Evolutionary conservation across 2,113 vertebrate genomes (phyloP).

Genomic region (Trogon melanurus): DNA sequence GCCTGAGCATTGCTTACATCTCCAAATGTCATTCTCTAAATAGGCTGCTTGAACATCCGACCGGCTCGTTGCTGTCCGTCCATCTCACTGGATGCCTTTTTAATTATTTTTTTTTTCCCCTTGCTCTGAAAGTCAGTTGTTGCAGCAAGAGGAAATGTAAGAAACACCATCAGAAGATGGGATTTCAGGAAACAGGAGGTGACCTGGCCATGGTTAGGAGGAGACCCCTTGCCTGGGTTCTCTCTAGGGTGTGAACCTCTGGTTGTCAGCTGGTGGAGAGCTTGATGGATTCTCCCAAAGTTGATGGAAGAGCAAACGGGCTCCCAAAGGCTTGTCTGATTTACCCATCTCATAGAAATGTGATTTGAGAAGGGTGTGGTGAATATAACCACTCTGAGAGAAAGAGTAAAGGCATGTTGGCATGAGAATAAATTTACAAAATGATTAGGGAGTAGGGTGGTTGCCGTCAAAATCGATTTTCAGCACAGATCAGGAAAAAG

Average conservation of each 20-base stretch:
- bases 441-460: not conserved
- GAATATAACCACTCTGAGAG: not conserved
- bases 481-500: not conserved
- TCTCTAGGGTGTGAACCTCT: not conserved
- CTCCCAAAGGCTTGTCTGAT: not conserved
- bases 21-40: slow-evolving; percentile 53
- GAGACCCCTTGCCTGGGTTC: not conserved
- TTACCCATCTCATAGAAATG: not conserved
- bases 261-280: not conserved
- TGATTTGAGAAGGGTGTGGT: not conserved
- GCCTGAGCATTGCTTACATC: not conserved
- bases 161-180: not conserved
- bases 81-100: not conserved
- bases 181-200: not conserved
- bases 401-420: not conserved
- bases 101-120: not conserved
- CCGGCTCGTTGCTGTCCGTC: not conserved
- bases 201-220: not conserved
- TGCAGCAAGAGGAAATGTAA: not conserved
- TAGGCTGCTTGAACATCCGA: not conserved
- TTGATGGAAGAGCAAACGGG: not conserved
- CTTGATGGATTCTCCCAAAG: not conserved
- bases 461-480: not conserved
- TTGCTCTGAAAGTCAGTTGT: not conserved
- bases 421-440: not conserved